Conservation (phyloP, 1,140 invertebrate genomes). For the Drosophila erecta region DNA sequence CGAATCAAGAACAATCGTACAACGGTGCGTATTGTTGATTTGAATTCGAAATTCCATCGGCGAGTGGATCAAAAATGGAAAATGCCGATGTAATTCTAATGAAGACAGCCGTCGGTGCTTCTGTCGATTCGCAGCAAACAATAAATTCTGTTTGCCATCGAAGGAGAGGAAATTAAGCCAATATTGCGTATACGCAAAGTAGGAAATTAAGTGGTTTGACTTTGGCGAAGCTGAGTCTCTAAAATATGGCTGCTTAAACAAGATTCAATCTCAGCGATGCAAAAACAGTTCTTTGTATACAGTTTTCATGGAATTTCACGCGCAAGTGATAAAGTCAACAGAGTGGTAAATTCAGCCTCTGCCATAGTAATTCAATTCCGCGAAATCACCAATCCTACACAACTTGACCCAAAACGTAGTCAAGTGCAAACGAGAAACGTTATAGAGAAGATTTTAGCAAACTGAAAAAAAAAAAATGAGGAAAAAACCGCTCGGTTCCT, state of each 20-base stretch:
- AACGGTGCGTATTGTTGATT: slow-evolving; percentile 32
- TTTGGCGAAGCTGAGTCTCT: background rate
- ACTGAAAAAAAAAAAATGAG: background rate
- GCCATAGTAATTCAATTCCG: slow-evolving; percentile 27
- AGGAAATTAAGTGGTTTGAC: slow-evolving; percentile 52
- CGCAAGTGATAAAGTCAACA: background rate
- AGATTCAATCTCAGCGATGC: background rate
- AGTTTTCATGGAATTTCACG: slow-evolving; percentile 9
- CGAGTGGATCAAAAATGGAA: slow-evolving; percentile 50
- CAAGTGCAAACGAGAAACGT: slow-evolving; percentile 43
- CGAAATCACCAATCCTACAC: slow-evolving; percentile 18
- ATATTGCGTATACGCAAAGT: slow-evolving; percentile 51
- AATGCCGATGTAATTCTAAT: slow-evolving; percentile 52
- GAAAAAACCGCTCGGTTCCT: slow-evolving; percentile 29
- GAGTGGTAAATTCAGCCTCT: slow-evolving; percentile 28
- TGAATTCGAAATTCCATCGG: slow-evolving; percentile 30
- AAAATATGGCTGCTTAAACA: background rate
- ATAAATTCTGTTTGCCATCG: slow-evolving; percentile 58
- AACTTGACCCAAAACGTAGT: slow-evolving; percentile 55
- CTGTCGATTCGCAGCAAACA: slow-evolving; percentile 8
- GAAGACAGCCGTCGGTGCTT: slow-evolving; percentile 30
- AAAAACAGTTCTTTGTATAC: background rate
- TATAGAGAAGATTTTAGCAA: background rate
- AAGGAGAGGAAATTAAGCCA: slow-evolving; percentile 69
- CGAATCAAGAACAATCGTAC: slow-evolving; percentile 18